A percentile compares a stretch with the other conserved stretches of the same genome.
phyloP scores from a whole-genome alignment of 2,113 vertebrate genomes.

The Riparia riparia region DNA sequence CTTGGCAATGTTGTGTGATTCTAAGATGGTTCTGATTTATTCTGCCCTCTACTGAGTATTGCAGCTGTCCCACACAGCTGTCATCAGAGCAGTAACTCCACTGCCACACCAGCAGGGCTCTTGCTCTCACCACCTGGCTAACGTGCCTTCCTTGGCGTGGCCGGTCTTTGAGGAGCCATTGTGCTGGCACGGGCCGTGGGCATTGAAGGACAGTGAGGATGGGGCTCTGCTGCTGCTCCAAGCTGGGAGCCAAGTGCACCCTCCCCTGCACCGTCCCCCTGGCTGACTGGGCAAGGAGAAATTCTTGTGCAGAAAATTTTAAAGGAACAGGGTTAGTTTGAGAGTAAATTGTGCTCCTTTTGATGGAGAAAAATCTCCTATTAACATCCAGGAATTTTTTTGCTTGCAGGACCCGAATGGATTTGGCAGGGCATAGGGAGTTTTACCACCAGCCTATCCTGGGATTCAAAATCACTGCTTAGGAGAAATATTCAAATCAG shows the following conservation, averaged over 20 bases:
- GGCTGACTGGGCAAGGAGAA: not conserved
- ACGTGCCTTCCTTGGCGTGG: not conserved
- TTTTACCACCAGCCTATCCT: not conserved
- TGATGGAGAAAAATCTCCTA: not conserved
- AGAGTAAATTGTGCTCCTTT: not conserved
- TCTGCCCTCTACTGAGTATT: not conserved
- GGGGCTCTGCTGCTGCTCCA: not conserved
- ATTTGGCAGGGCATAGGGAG: not conserved
- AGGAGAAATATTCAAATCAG: not conserved
- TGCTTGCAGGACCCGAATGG: not conserved
- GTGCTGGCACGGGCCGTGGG: fast-evolving
- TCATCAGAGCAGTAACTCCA: not conserved
- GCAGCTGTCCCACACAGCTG: not conserved
- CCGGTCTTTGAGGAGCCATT: not conserved
- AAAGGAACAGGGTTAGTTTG: not conserved
- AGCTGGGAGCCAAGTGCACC: not conserved
- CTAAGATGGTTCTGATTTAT: not conserved
- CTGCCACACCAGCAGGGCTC: not conserved
- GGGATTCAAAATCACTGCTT: not conserved
- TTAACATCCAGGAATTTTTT: not conserved
- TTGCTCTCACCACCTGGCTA: not conserved
- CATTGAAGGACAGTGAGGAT: not conserved
- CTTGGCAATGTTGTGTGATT: not conserved
- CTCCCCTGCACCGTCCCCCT: not conserved
- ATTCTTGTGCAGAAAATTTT: not conserved